A percentile compares a stretch with the other conserved stretches of the same genome.
phyloP scores from a whole-genome alignment of 2,888 invertebrate species.

The Penaeus monodon region DNA sequence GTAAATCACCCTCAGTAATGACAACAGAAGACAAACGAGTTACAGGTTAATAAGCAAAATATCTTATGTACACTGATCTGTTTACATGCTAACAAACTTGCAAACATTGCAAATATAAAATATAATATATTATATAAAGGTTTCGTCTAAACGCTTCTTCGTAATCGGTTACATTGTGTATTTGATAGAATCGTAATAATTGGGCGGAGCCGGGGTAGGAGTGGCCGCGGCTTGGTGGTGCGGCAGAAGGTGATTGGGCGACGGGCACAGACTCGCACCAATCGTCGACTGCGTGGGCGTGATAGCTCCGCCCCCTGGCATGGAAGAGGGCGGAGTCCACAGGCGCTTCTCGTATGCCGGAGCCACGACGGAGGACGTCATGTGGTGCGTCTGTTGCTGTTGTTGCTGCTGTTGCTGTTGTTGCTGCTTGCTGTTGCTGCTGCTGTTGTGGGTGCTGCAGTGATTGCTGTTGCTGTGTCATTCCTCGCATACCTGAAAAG shows the following conservation, averaged over 20 bases:
- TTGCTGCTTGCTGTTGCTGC: conserved; percentile 40
- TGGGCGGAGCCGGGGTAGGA: conserved; percentile 58
- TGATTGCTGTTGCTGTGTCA: conserved; percentile 41
- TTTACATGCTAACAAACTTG: too few species aligned
- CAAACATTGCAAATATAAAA: too few species aligned
- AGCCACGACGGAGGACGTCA: conserved; percentile 32
- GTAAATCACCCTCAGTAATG: too few species aligned
- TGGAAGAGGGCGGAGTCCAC: conserved; percentile 56
- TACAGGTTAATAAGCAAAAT: too few species aligned
- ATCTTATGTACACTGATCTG: too few species aligned
- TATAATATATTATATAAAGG: too few species aligned
- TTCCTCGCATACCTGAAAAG: conserved; percentile 46
- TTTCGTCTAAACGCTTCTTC: not conserved
- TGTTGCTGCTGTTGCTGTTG: conserved; percentile 50
- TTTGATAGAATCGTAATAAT: conserved; percentile 61
- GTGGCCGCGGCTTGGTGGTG: conserved; percentile 54
- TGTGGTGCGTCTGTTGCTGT: conserved; percentile 33
- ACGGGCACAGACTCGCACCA: conserved; percentile 52
- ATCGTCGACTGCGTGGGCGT: conserved; percentile 49
- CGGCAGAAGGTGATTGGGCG: conserved; percentile 53
- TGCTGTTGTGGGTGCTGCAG: conserved; percentile 39
- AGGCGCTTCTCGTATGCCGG: conserved; percentile 56
- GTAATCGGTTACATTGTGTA: conserved; percentile 51
- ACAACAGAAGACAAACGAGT: too few species aligned
- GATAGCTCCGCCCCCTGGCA: conserved; percentile 56